A percentile compares a stretch with the other conserved stretches of the same genome.
These are phyloP conservation scores for Cerastis leucographa DNA, from an alignment of 2,888 invertebrate genomes.

Conservation along the genomic window DNA sequence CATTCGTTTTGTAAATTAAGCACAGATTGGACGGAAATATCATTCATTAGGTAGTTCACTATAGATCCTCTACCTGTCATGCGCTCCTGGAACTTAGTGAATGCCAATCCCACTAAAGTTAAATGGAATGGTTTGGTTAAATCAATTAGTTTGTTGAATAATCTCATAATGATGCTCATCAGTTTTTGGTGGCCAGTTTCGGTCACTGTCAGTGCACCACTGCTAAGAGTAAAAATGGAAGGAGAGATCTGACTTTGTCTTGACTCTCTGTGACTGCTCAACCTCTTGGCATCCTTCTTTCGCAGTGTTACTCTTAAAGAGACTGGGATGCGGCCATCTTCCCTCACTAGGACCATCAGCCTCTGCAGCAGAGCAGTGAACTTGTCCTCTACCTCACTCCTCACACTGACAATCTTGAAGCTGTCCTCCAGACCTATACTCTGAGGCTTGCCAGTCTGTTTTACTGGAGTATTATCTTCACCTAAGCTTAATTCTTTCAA, in stretches of 20 bases:
- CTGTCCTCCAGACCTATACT: slow-evolving; percentile 95
- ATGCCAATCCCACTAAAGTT: slow-evolving; percentile 95
- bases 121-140: slow-evolving; percentile 94
- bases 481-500: slow-evolving; percentile 94
- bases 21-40: slow-evolving; percentile 94
- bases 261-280: slow-evolving; percentile 93
- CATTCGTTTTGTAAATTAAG: slow-evolving; percentile 92
- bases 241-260: slow-evolving; percentile 94
- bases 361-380: slow-evolving; percentile 93
- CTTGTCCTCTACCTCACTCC: slow-evolving; percentile 94
- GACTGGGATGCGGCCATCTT: slow-evolving; percentile 95
- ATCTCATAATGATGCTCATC: slow-evolving; percentile 93
- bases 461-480: slow-evolving; percentile 93
- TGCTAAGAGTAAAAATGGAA: slow-evolving; percentile 90
- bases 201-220: slow-evolving; percentile 87
- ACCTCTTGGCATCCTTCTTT: slow-evolving; percentile 92
- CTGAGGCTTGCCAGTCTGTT: slow-evolving; percentile 94
- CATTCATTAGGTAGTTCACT: slow-evolving; percentile 94
- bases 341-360: slow-evolving; percentile 93
- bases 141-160: slow-evolving; percentile 94
- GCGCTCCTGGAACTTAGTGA: slow-evolving; percentile 94
- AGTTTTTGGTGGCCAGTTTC: slow-evolving; percentile 92
- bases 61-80: slow-evolving; percentile 93
- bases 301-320: slow-evolving; percentile 94
- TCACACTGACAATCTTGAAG: slow-evolving; percentile 93